Evolutionary conservation across 2,113 vertebrate genomes (phyloP).

Genomic region (Galeopterus variegatus): DNA sequence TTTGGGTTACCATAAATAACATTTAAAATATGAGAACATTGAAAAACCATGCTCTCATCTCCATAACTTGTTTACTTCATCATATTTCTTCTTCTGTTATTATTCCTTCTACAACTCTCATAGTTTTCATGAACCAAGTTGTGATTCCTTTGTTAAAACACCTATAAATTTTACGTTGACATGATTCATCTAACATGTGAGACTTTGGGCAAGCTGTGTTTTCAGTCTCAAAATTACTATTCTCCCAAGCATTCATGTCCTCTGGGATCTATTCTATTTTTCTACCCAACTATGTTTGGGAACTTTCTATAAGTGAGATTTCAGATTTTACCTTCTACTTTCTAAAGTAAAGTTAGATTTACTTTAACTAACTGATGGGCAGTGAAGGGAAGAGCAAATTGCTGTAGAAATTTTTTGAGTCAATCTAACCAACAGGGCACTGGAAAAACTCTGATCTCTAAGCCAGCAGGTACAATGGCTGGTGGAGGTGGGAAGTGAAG

Average conservation of each 20-base stretch:
- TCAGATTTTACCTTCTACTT: background rate
- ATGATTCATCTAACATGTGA: background rate
- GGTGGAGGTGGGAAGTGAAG: background rate
- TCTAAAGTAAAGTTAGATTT: background rate
- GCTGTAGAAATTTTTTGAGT: background rate
- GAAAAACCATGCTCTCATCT: background rate
- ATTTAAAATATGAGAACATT: background rate
- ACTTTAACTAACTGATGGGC: background rate
- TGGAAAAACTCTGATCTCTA: background rate
- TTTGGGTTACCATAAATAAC: background rate
- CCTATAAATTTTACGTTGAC: background rate
- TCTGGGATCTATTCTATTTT: background rate
- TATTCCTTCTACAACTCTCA: background rate
- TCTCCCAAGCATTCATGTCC: background rate
- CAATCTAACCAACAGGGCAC: background rate
- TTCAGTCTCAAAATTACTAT: background rate
- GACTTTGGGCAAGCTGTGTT: background rate
- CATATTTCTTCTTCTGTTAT: background rate
- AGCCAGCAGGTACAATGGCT: background rate
- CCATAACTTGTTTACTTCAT: background rate
- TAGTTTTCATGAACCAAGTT: background rate
- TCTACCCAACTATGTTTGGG: background rate
- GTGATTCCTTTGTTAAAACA: background rate
- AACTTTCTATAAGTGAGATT: background rate
- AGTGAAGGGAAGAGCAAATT: background rate